Conservation (phyloP, 2,888 invertebrate genomes). For the Lymantria monacha region DNA sequence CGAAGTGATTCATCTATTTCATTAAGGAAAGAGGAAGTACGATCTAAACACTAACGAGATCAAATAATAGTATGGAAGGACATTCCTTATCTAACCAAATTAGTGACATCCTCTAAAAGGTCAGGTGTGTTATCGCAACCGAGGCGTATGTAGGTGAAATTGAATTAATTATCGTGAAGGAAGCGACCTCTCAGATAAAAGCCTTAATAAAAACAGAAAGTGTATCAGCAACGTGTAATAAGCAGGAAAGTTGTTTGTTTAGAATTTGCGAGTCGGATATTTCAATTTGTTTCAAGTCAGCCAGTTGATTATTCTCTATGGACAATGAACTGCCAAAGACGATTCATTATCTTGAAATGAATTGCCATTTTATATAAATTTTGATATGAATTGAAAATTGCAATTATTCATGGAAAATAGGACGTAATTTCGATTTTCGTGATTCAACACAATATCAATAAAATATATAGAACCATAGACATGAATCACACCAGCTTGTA, state of each 20-base stretch:
- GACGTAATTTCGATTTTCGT: too few relatives aligned
- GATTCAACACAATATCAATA: too few relatives aligned
- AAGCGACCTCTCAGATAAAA: conserved; percentile 15
- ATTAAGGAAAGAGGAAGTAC: background rate
- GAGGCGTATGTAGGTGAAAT: conserved; percentile 4
- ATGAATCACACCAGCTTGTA: too few relatives aligned
- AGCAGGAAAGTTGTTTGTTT: conserved; percentile 38
- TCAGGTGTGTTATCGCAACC: conserved; percentile 9
- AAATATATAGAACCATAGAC: too few relatives aligned
- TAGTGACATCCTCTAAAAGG: conserved; percentile 9
- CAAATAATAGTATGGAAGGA: conserved; percentile 3
- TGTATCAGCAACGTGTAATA: conserved; percentile 30
- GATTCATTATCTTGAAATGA: conserved; percentile 58
- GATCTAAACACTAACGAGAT: background rate
- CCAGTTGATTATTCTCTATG: conserved; percentile 72
- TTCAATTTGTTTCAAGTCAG: conserved; percentile 69
- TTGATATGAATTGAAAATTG: background rate
- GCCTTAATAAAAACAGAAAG: conserved; percentile 15
- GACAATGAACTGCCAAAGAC: conserved; percentile 69
- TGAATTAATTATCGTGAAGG: conserved; percentile 9
- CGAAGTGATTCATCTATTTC: conserved; percentile 7
- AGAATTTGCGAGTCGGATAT: conserved; percentile 40
- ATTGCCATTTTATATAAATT: conserved; percentile 44
- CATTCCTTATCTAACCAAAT: conserved; percentile 10
- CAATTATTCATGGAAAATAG: background rate